phyloP scores from a whole-genome alignment of 2,888 invertebrate genomes.

The Synanthedon myopaeformis region DNA sequence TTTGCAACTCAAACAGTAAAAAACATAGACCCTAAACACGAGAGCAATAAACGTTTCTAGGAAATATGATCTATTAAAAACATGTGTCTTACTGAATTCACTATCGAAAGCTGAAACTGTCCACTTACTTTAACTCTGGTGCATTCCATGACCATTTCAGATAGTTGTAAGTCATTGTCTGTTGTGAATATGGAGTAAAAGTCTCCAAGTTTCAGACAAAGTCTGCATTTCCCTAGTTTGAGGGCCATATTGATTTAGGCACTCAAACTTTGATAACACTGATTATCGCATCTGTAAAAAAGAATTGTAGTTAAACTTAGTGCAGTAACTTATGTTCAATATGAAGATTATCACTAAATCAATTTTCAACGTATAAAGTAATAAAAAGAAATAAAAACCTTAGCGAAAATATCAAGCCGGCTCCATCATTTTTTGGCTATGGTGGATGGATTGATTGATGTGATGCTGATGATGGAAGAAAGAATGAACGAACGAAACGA shows the following conservation, averaged over 20 bases:
- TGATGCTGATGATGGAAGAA: too few species aligned
- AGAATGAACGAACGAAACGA: too few species aligned
- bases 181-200: slow-evolving; percentile 65
- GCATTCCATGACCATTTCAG: slow-evolving; percentile 68
- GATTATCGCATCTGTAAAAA: slow-evolving; percentile 28
- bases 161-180: slow-evolving; percentile 58
- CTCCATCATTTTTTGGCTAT: too few species aligned
- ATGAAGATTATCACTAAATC: background rate
- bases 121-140: slow-evolving; percentile 51
- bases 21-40: too few species aligned
- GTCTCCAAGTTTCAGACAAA: slow-evolving; percentile 66
- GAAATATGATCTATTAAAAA: background rate
- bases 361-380: too few species aligned
- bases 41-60: too few species aligned
- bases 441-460: too few species aligned
- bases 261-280: slow-evolving; percentile 44
- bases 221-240: slow-evolving; percentile 67
- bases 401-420: too few species aligned
- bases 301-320: background rate
- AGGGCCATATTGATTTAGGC: slow-evolving; percentile 66
- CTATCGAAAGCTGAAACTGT: background rate
- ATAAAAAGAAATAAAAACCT: too few species aligned
- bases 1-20: too few species aligned
- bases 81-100: background rate
- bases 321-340: background rate